These are phyloP conservation scores for Psittacula cyanocephala DNA, from an alignment of 2,113 vertebrate genomes.

Conservation along the genomic window DNA sequence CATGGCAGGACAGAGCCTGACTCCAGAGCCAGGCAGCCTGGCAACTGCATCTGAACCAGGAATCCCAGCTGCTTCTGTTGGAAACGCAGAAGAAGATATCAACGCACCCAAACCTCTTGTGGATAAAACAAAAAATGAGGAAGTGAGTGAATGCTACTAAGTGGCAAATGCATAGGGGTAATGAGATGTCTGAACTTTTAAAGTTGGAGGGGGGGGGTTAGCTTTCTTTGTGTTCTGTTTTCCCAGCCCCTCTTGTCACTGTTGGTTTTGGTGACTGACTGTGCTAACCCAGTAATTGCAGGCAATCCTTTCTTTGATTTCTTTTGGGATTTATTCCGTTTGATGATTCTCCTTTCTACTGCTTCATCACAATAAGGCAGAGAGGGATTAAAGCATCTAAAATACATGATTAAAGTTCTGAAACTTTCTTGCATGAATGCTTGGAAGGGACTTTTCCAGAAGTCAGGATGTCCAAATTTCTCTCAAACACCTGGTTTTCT, in stretches of 20 bases:
- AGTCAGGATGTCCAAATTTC: background rate
- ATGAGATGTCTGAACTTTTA: background rate
- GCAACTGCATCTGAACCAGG: slow-evolving; percentile 63
- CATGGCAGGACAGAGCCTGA: slow-evolving; percentile 42
- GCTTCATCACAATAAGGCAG: background rate
- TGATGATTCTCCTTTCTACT: background rate
- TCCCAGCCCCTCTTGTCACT: background rate
- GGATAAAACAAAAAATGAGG: slow-evolving; percentile 78
- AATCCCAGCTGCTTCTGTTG: slow-evolving; percentile 40
- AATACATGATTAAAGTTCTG: background rate
- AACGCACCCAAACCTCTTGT: slow-evolving; percentile 8
- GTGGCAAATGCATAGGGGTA: background rate
- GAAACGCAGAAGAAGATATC: slow-evolving; percentile 17
- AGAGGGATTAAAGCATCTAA: background rate
- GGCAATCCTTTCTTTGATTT: background rate
- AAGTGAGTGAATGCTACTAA: slow-evolving; percentile 63
- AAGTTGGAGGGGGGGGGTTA: background rate
- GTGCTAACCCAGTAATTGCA: background rate
- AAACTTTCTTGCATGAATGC: background rate
- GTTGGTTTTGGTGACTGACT: background rate
- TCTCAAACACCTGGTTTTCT: background rate
- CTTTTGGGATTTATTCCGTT: background rate
- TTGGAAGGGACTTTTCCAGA: background rate
- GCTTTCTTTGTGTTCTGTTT: background rate
- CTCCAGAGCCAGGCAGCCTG: slow-evolving; percentile 38